Evolutionary conservation across 1,140 invertebrate genomes (phyloP).

Genomic region (Hycleus cichorii): DNA sequence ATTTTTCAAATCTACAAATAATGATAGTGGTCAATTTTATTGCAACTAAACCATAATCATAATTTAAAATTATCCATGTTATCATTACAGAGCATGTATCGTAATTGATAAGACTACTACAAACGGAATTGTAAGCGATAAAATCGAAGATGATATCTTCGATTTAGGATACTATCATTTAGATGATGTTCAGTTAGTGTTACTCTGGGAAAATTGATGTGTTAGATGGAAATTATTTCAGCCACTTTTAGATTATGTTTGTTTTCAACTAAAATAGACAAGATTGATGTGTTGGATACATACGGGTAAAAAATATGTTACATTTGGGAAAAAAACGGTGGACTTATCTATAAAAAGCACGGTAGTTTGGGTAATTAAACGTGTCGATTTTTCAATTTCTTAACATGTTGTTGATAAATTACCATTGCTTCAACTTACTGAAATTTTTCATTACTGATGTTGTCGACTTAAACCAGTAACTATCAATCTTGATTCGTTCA

Average conservation of each 20-base stretch:
- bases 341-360: no score
- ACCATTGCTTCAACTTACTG: background rate
- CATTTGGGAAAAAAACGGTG: conserved; percentile 10
- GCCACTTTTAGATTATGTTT: no score
- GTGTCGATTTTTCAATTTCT: conserved; percentile 20
- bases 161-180: no score
- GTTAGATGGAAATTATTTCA: no score
- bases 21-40: no score
- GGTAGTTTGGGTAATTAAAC: conserved; percentile 16
- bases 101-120: background rate
- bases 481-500: background rate
- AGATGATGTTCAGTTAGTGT: no score
- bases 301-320: conserved; percentile 5
- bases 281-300: conserved; percentile 5
- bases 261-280: conserved; percentile 9
- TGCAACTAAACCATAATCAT: background rate
- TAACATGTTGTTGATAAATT: conserved; percentile 20
- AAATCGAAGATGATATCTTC: no score
- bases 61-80: conserved; percentile 15
- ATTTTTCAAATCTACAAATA: no score
- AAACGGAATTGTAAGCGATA: no score
- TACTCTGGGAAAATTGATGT: no score
- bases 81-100: conserved; percentile 13
- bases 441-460: conserved; percentile 3
- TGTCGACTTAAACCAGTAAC: background rate